phyloP scores from a whole-genome alignment of 1,140 invertebrate genomes.

The Brachionus asplanchnoidis region DNA sequence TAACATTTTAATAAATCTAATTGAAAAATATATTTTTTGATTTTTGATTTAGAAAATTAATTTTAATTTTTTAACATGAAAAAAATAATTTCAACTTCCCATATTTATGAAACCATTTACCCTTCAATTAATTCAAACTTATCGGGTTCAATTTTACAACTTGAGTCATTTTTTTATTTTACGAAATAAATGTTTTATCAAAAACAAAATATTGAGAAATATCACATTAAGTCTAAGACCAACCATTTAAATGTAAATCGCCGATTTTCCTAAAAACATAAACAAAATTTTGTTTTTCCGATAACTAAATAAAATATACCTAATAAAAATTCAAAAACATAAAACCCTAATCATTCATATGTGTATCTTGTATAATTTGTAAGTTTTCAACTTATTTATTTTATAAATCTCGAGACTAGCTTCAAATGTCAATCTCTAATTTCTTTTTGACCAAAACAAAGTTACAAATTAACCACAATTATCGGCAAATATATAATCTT shows the following conservation, averaged over 20 bases:
- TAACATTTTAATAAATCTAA: too few relatives aligned
- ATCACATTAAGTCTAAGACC: too few relatives aligned
- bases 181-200: too few relatives aligned
- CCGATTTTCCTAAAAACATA: not conserved
- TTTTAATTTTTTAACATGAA: too few relatives aligned
- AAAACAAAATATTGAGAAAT: too few relatives aligned
- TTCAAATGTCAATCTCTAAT: slow-evolving; percentile 22
- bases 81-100: too few relatives aligned
- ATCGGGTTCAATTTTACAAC: too few relatives aligned
- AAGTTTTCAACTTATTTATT: not conserved
- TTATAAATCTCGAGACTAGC: not conserved
- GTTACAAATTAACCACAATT: slow-evolving; percentile 2
- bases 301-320: not conserved
- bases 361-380: not conserved
- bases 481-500: slow-evolving; percentile 21
- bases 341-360: not conserved
- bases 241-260: not conserved
- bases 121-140: too few relatives aligned
- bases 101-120: too few relatives aligned
- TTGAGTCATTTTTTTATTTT: too few relatives aligned
- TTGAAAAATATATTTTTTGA: too few relatives aligned
- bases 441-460: not conserved
- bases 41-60: too few relatives aligned
- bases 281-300: not conserved
- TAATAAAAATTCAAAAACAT: not conserved